These are phyloP conservation scores for Pituophis catenifer DNA, from an alignment of 2,113 vertebrate species.

Conservation along the genomic window DNA sequence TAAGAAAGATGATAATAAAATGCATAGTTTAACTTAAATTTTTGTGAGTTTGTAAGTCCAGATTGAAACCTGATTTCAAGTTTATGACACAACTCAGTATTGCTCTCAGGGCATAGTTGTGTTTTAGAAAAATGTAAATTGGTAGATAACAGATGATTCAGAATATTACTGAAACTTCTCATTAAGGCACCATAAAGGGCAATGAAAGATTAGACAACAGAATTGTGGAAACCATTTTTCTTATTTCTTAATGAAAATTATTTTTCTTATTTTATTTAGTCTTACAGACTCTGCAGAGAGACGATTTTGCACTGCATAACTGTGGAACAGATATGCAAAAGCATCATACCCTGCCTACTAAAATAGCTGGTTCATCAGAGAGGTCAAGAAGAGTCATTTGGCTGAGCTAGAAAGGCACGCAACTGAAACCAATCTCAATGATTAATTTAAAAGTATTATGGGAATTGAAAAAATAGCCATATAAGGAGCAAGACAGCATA, in stretches of 20 bases:
- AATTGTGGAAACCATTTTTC: neutral
- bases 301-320: neutral
- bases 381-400: neutral
- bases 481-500: neutral
- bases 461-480: neutral
- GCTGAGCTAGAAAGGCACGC: neutral
- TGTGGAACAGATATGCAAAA: neutral
- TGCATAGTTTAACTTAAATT: neutral
- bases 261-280: neutral
- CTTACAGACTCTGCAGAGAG: neutral
- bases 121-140: neutral
- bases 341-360: neutral
- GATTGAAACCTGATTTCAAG: neutral
- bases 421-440: no score
- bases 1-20: rapidly evolving
- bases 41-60: neutral
- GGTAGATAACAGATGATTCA: neutral
- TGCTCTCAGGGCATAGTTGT: neutral
- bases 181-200: neutral
- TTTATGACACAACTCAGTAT: neutral
- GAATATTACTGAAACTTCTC: neutral
- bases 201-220: neutral
- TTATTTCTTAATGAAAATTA: neutral
- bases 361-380: neutral
- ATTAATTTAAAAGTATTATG: neutral